These are phyloP conservation scores for Actinia tenebrosa DNA, from an alignment of 64 coral and sea anemone species.

Conservation along the genomic window DNA sequence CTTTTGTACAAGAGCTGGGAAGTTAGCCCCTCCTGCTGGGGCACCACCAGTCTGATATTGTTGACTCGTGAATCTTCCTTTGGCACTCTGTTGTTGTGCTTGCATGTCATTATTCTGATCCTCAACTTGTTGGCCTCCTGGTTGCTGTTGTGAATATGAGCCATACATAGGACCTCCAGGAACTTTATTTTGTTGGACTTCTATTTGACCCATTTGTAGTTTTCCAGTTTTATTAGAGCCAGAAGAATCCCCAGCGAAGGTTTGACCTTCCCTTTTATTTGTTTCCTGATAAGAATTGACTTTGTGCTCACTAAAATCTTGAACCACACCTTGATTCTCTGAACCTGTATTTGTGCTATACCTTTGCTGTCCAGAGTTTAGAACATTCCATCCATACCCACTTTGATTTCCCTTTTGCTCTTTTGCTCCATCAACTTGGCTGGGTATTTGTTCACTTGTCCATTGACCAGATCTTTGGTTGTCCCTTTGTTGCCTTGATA, in stretches of 20 bases:
- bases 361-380: not conserved
- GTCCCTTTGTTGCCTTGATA: not conserved
- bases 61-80: not conserved
- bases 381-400: not conserved
- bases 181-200: not conserved
- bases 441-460: not conserved
- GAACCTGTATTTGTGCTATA: not conserved
- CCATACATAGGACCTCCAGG: not conserved
- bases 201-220: not conserved
- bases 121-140: not conserved
- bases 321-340: conserved; percentile 9
- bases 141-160: not conserved
- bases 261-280: not conserved
- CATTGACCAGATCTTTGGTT: not conserved
- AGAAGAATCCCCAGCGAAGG: not conserved
- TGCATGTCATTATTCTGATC: not conserved
- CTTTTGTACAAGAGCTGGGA: conserved; percentile 5
- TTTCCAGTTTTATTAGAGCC: not conserved
- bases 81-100: not conserved
- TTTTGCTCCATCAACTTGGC: not conserved
- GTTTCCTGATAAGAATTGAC: not conserved
- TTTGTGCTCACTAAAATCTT: not conserved
- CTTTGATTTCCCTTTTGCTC: not conserved
- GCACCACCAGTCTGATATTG: not conserved
- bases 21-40: not conserved